Evolutionary conservation across 2,888 invertebrate genomes (phyloP), one percentile per base, ranked within the genome.

Genomic region (Athalia rosae): DNA sequence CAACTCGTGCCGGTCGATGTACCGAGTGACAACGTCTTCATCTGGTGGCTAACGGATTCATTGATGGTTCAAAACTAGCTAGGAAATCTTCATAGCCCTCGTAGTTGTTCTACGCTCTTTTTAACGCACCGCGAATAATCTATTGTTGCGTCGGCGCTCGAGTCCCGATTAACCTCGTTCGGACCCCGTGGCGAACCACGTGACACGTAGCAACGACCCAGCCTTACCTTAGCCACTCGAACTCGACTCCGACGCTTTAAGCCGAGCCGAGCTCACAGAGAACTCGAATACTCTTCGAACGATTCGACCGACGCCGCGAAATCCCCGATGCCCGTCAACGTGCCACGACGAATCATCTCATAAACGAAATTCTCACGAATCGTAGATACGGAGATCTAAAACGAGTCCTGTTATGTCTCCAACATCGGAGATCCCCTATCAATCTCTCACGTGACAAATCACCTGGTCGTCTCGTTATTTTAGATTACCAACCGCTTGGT

Each of bases 141-240:
- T 80, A 79, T 84, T 83, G 83, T 84, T 85, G 87, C 87, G 87
- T 86, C 87, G 88, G 86, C 88, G 87, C 87, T 84, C 83, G 84
- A 83, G 82, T 84, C 84, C 80, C 84, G 85, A 87, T 88, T 88
- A 88, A 88, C 88, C 88, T 88, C 88, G 87, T 88, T 88, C 84
- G 84, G 84, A 85, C 84, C 86, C 87, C 84, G 86, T 84, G 86
- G 83, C 83, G 80, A 80, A 87, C 88, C 88, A 88, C 88, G 88
- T 88, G 88, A 88, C 82, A 77, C 82, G 78, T 71, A 74, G 83
- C 79, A 82, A 81, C 81, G 79, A 78, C 78, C 79, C 80, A 82
- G 82, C 82, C 87, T 84, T 87, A 87, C 88, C 87, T 86, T 77
- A 85, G 83, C 84, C 80, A 78, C 78, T 73, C 64, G 45, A 13